Percentiles rank a stretch among this genome's conserved stretches.
phyloP scores from a whole-genome alignment of 2,113 vertebrate genomes.

The Clupea harengus region DNA sequence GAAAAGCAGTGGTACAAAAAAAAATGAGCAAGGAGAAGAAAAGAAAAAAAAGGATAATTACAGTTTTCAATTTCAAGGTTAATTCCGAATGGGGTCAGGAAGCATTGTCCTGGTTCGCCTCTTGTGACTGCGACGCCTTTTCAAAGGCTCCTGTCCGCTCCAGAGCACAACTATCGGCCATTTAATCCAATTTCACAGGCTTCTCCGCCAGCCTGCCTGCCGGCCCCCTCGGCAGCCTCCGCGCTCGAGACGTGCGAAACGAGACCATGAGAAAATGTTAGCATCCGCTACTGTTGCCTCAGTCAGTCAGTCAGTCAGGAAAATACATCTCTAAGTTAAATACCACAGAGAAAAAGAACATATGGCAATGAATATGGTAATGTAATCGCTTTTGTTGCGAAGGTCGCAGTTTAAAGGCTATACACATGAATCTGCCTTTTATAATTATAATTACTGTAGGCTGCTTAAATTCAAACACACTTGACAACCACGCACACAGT shows the following conservation, averaged over 20 bases:
- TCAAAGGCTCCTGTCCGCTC: background rate
- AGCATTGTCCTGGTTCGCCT: conserved; percentile 26
- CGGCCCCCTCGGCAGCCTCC: background rate
- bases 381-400: background rate
- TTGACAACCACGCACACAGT: background rate
- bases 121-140: conserved; percentile 17
- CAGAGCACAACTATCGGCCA: conserved; percentile 37
- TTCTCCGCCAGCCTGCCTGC: background rate
- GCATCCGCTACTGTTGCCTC: background rate
- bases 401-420: background rate
- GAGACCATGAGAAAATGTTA: background rate
- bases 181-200: conserved; percentile 40
- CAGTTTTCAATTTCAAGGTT: conserved; percentile 10
- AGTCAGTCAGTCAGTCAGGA: background rate
- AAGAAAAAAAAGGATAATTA: background rate
- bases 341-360: background rate
- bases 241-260: background rate
- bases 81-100: background rate
- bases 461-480: background rate
- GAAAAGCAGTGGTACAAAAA: background rate
- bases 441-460: conserved; percentile 1
- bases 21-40: conserved; percentile 1
- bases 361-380: background rate
- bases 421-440: background rate
- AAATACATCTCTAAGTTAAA: background rate